Percentiles rank a stretch among this genome's conserved stretches.
phyloP scores from a whole-genome alignment of 2,113 vertebrate species.

The Lasiurus borealis region DNA sequence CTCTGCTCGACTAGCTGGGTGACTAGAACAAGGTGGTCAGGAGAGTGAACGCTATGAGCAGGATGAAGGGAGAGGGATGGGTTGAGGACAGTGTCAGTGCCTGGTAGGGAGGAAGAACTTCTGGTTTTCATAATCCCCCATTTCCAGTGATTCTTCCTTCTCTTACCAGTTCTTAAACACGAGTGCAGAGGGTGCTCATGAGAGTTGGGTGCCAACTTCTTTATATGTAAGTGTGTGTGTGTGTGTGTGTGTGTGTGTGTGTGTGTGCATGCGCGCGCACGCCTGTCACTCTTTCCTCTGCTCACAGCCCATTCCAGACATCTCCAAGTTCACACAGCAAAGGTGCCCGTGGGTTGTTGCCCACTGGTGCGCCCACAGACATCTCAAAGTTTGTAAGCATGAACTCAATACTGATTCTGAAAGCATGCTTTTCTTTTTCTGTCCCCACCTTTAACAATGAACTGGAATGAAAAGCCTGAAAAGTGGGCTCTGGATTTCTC shows the following conservation, averaged over 20 bases:
- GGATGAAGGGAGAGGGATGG: not conserved
- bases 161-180: not conserved
- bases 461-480: not conserved
- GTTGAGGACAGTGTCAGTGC: not conserved
- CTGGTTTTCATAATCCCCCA: not conserved
- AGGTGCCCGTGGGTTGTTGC: no score
- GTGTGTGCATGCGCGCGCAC: no score
- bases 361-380: not conserved
- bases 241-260: not conserved
- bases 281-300: not conserved
- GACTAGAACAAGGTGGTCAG: not conserved
- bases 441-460: not conserved
- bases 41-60: fast-evolving
- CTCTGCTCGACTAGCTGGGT: not conserved
- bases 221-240: not conserved
- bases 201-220: no score
- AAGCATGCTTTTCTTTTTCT: not conserved
- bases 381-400: not conserved
- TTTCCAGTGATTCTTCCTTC: not conserved
- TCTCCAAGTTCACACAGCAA: not conserved
- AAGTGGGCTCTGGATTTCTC: not conserved
- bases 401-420: not conserved
- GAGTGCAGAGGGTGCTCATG: not conserved
- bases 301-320: no score
- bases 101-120: not conserved